Percentiles rank a stretch among this genome's conserved stretches.
Conservation (phyloP, 2,797 vertebrate genomes). For the Hoplostethus mediterraneus region DNA sequence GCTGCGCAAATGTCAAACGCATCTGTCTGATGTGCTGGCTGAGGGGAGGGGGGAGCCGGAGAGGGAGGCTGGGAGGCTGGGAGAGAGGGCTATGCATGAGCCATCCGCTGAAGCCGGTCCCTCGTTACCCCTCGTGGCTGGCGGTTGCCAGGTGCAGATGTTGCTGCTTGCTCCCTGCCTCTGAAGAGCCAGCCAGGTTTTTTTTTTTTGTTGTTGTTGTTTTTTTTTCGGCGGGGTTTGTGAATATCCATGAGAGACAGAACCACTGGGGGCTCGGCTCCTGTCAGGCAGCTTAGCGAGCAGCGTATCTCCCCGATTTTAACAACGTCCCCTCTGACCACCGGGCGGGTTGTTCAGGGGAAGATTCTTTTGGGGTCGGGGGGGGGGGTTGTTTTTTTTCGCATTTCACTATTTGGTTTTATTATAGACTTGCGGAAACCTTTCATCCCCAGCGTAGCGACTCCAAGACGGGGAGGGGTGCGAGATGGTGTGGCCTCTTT, state of each 20-base stretch:
- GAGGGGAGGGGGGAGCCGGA: constrained; percentile 51
- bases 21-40: constrained; percentile 73
- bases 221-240: constrained; percentile 23
- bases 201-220: constrained; percentile 26
- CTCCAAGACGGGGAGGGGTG: constrained; percentile 20
- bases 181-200: constrained; percentile 57
- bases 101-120: constrained; percentile 65
- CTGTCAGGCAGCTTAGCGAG: constrained; percentile 77
- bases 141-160: constrained; percentile 79
- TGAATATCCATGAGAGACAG: constrained; percentile 62
- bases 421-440: constrained; percentile 18
- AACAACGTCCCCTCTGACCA: constrained; percentile 74
- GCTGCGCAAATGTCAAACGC: constrained; percentile 84
- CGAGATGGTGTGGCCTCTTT: constrained; percentile 36
- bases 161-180: constrained; percentile 70
- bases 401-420: constrained; percentile 59
- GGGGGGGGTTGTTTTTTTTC: constrained; percentile 49
- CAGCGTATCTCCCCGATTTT: constrained; percentile 73
- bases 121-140: constrained; percentile 62
- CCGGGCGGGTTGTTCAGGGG: constrained; percentile 61
- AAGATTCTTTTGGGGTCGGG: constrained; percentile 38
- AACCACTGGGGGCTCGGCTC: constrained; percentile 66
- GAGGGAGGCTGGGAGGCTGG: constrained; percentile 26
- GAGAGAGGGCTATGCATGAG: constrained; percentile 60
- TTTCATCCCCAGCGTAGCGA: constrained; percentile 17